Base-by-base conservation (phyloP, 2,888 invertebrate genomes). In the Cosmia pyralina region DNA sequence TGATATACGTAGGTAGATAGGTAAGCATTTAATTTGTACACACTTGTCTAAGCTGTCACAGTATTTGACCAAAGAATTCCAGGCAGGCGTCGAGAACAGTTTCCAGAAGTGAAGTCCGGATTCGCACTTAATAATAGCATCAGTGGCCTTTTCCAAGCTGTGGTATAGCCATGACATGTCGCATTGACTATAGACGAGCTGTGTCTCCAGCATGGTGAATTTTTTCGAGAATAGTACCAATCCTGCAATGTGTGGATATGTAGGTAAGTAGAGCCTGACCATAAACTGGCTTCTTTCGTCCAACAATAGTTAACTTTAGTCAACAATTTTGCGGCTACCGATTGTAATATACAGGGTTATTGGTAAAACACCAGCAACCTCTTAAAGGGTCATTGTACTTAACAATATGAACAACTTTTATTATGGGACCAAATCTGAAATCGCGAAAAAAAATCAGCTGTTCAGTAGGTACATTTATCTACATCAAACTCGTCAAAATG, bases 31-130 rank as follows among this genome's bases (percentile, higher is more conserved):
- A 3, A 55, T 70, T 52, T 44, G 58, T 81, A 85, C 91, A 87
- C 87, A 97, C 97, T 93, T 96, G 80, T 97, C 97, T 81, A 97
- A 95, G 68, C 93, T 93, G 84, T 97, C 97, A 84, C 97, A 97
- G 84, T 97, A 93, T 80, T 95, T 95, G 57, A 97, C 96, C 19
- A 97, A 92, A 19, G 94, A 94, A 76, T 93, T 96, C 96, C 97
- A 97, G 19, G 96, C 93, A 0, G 97, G 97, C 0, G 97, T 97
- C 22, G 97, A 93, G 57, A 97, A 91, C 64, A 97, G 93, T 86
- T 97, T 97, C 97, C 97, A 97, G 38, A 97, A 88, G 72, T 97
- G 97, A 67, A 97, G 91, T 1, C 97, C 97, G 52, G 96, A 96
- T 88, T 97, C 97, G 86, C 97, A 97, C 79, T 96, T 96, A 62